Evolutionary conservation across 1,140 invertebrate genomes (phyloP).

Genomic region (Sminthurinus signatus): DNA sequence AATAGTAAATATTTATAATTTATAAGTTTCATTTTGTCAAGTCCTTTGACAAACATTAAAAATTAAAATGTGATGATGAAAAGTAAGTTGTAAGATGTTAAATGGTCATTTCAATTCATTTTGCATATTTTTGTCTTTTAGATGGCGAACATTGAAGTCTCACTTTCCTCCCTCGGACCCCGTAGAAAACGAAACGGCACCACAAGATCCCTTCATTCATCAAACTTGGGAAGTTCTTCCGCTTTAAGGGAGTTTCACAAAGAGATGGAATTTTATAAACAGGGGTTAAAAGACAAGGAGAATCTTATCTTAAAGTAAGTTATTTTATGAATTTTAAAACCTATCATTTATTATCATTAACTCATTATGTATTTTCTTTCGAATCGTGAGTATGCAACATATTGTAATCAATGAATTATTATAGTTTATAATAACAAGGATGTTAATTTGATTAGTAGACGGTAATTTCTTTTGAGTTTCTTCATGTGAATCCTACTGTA

Average conservation of each 20-base stretch:
- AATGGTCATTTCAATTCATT: too few species aligned
- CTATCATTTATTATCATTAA: neutral
- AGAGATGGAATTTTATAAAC: slow-evolving; percentile 63
- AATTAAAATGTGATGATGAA: too few species aligned
- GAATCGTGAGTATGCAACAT: too few species aligned
- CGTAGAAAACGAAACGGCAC: slow-evolving; percentile 50
- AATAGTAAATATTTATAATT: too few species aligned
- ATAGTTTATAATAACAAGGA: too few species aligned
- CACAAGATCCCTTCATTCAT: slow-evolving; percentile 30
- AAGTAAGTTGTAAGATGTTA: too few species aligned
- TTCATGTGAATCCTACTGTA: too few species aligned
- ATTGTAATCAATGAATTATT: too few species aligned
- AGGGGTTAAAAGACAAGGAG: slow-evolving; percentile 69
- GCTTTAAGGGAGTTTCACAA: slow-evolving; percentile 49
- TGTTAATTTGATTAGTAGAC: too few species aligned
- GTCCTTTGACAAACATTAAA: too few species aligned
- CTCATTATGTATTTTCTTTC: neutral
- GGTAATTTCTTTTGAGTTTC: too few species aligned
- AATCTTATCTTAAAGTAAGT: slow-evolving; percentile 65
- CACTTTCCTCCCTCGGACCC: slow-evolving; percentile 57
- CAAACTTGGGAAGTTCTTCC: slow-evolving; percentile 27
- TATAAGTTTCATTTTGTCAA: too few species aligned
- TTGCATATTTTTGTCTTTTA: slow-evolving; percentile 45
- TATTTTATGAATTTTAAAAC: neutral
- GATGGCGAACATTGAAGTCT: slow-evolving; percentile 82